phyloP scores from a whole-genome alignment of 2,113 vertebrate genomes.

The Ploceus nigricollis region DNA sequence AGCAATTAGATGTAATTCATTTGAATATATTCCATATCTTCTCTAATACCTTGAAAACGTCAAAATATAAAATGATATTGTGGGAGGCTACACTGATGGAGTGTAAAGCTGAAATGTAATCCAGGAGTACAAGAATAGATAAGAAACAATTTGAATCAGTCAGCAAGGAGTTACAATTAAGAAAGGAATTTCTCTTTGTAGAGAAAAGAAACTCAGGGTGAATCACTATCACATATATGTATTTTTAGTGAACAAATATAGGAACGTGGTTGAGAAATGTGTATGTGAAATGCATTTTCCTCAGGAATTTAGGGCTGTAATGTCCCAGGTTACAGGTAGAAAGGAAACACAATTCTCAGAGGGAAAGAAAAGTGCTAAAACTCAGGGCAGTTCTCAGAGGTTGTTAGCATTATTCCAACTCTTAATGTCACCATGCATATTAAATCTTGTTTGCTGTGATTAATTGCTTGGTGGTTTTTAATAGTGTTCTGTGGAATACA shows the following conservation, averaged over 20 bases:
- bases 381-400: not conserved
- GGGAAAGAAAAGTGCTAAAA: not conserved
- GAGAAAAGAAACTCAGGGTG: not conserved
- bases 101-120: not conserved
- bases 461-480: not conserved
- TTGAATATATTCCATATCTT: not conserved
- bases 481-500: not conserved
- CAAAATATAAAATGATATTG: not conserved
- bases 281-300: not conserved
- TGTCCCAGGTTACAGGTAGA: not conserved
- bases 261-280: not conserved
- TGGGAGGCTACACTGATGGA: not conserved
- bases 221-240: not conserved
- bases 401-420: slow-evolving; percentile 11
- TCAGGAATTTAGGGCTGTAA: not conserved
- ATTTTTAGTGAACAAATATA: not conserved
- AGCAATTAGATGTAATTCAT: not conserved
- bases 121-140: not conserved
- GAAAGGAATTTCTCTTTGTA: not conserved
- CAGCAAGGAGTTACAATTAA: not conserved
- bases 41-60: not conserved
- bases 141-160: not conserved
- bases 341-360: not conserved
- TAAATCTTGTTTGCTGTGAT: slow-evolving; percentile 48
- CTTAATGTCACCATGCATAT: slow-evolving; percentile 25